phyloP scores from a whole-genome alignment of 2,797 vertebrate species.

The Lemur catta region DNA sequence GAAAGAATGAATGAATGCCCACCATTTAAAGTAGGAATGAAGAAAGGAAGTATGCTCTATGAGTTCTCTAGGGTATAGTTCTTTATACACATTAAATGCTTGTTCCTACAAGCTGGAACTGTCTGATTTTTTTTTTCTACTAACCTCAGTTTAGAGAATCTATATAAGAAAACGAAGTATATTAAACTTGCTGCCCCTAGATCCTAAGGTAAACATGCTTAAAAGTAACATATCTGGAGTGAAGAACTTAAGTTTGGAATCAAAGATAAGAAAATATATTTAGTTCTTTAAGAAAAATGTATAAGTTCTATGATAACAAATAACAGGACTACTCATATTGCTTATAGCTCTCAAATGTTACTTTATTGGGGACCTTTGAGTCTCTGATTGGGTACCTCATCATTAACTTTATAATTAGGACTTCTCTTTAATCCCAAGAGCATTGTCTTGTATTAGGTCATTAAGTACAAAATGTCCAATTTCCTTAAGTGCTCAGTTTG shows the following conservation, averaged over 20 bases:
- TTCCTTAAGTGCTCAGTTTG: too few species aligned
- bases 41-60: background rate
- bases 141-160: background rate
- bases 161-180: background rate
- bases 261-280: background rate
- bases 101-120: background rate
- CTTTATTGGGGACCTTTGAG: background rate
- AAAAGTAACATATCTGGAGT: background rate
- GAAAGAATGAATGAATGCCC: background rate
- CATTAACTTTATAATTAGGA: slow-evolving; percentile 43
- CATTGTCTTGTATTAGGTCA: background rate
- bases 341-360: background rate
- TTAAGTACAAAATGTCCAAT: too few species aligned
- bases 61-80: background rate
- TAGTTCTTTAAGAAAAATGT: background rate
- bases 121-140: slow-evolving; percentile 10
- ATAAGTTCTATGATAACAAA: background rate
- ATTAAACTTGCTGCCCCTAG: background rate
- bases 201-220: background rate
- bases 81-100: background rate
- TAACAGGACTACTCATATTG: background rate
- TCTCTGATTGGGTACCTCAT: background rate
- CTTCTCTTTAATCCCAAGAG: background rate
- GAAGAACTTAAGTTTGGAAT: background rate
- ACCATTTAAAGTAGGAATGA: background rate